Conservation (phyloP, 2,888 invertebrate genomes). For the Tenodera sinensis region DNA sequence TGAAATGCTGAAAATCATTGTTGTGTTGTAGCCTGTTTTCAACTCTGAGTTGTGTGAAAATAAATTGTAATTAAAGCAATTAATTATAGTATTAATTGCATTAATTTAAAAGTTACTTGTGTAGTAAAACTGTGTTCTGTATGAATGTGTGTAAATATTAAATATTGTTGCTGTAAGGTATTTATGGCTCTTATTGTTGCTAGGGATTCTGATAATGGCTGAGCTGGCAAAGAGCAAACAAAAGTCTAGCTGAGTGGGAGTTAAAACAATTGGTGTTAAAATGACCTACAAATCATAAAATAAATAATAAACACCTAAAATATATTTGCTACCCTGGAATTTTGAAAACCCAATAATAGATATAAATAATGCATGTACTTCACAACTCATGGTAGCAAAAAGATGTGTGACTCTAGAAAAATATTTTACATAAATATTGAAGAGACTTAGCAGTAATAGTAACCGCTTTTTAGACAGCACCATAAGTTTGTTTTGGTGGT, state of each 20-base stretch:
- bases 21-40: background rate
- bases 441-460: no score
- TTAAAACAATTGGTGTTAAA: background rate
- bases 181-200: constrained; percentile 14
- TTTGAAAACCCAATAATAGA: background rate
- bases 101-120: constrained; percentile 2
- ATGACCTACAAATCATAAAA: background rate
- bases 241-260: background rate
- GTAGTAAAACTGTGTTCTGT: background rate
- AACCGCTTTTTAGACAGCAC: no score
- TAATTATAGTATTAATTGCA: background rate
- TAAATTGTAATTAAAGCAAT: background rate
- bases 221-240: background rate
- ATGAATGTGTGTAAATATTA: constrained; percentile 5
- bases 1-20: background rate
- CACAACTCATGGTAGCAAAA: no score
- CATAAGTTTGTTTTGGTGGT: no score
- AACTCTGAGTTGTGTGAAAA: background rate
- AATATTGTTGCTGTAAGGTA: constrained; percentile 12
- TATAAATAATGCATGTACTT: background rate
- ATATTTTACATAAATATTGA: no score
- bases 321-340: background rate
- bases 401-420: no score
- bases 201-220: constrained; percentile 11
- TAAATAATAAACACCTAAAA: background rate